These are phyloP conservation scores for Dastarcus helophoroides DNA, from an alignment of 2,888 invertebrate genomes.

Conservation along the genomic window DNA sequence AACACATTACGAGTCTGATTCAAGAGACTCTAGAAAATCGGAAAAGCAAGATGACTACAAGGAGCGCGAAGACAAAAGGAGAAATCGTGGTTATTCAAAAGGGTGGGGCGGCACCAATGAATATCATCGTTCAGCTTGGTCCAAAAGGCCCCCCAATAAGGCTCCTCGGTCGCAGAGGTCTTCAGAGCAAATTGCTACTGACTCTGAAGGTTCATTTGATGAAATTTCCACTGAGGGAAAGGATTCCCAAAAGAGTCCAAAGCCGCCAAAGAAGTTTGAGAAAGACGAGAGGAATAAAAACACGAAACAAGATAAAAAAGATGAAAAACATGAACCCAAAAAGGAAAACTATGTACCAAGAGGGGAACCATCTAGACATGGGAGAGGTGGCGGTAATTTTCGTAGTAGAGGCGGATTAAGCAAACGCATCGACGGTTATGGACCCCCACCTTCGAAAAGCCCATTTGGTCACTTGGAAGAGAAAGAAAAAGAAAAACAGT, in stretches of 20 bases:
- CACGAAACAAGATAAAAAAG: constrained; percentile 19
- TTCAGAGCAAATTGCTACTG: constrained; percentile 48
- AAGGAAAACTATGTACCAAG: constrained; percentile 73
- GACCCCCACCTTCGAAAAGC: constrained; percentile 69
- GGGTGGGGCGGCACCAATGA: constrained; percentile 23
- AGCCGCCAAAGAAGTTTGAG: constrained; percentile 39
- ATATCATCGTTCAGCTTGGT: constrained; percentile 17
- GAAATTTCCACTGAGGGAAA: constrained; percentile 42
- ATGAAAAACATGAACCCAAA: constrained; percentile 21
- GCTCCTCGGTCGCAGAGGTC: constrained; percentile 28
- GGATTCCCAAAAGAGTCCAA: constrained; percentile 44
- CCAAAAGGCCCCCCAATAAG: constrained; percentile 24
- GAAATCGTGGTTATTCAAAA: constrained; percentile 17
- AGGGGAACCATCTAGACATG: constrained; percentile 80
- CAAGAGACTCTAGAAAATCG: constrained; percentile 29
- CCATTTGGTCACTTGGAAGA: constrained; percentile 48
- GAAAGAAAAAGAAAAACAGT: constrained; percentile 28
- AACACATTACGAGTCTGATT: no score
- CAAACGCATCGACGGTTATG: constrained; percentile 61
- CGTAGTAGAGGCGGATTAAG: constrained; percentile 40
- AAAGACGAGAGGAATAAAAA: constrained; percentile 51
- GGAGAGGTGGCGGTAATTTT: constrained; percentile 49
- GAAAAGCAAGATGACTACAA: constrained; percentile 35
- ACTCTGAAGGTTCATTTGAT: constrained; percentile 66
- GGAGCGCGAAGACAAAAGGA: constrained; percentile 20